phyloP scores from a whole-genome alignment of 2,797 vertebrate species.

The Moxostoma hubbsi region DNA sequence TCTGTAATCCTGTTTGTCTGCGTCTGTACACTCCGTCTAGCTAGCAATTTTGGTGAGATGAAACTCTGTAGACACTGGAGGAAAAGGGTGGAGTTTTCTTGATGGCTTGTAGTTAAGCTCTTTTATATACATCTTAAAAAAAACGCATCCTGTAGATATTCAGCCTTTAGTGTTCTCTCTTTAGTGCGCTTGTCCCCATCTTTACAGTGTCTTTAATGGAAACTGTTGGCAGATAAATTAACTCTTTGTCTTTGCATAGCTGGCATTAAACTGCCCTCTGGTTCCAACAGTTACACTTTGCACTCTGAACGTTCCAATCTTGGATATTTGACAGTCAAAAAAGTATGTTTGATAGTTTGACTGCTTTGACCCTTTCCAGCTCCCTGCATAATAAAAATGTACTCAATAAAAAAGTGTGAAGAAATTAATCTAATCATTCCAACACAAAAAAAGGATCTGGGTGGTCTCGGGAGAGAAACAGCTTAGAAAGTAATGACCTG shows the following conservation, averaged over 20 bases:
- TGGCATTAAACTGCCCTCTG: too few relatives aligned
- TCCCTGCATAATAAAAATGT: too few relatives aligned
- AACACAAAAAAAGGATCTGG: constrained; percentile 36
- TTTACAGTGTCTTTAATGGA: background rate
- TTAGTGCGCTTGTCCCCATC: background rate
- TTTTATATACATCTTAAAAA: constrained; percentile 34
- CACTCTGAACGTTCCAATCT: background rate
- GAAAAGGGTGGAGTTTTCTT: constrained; percentile 39
- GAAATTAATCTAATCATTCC: background rate
- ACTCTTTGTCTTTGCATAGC: too few relatives aligned
- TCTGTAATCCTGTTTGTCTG: constrained; percentile 61
- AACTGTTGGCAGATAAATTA: background rate
- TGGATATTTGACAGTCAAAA: too few relatives aligned
- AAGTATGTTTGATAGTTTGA: too few relatives aligned
- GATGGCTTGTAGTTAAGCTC: constrained; percentile 24
- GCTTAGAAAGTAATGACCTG: background rate
- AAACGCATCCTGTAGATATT: background rate
- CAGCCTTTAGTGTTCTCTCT: background rate
- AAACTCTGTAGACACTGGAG: constrained; percentile 18
- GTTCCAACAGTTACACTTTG: background rate
- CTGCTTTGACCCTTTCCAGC: too few relatives aligned
- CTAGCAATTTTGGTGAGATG: background rate
- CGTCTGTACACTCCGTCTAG: constrained; percentile 20
- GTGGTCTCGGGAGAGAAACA: background rate
- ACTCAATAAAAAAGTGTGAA: constrained; percentile 5